Evolutionary conservation across 2,797 vertebrate species (phyloP).

Genomic region (Arnoldichthys spilopterus): DNA sequence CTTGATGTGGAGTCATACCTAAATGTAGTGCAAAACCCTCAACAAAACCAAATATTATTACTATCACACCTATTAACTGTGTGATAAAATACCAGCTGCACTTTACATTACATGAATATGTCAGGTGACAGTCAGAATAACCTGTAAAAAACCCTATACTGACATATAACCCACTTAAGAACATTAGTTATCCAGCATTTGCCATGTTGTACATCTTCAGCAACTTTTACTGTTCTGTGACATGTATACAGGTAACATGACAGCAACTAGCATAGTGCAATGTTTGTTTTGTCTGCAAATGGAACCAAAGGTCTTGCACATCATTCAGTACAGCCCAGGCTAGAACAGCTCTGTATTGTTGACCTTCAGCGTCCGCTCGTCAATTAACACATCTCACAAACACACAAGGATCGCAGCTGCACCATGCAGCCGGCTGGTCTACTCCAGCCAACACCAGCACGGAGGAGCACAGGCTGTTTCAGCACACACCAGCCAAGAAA

Average conservation of each 20-base stretch:
- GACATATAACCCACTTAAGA: no score
- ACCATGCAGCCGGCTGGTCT: slow-evolving; percentile 48
- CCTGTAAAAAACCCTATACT: no score
- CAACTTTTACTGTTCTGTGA: background rate
- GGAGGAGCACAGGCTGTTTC: slow-evolving; percentile 9
- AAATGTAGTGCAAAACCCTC: background rate
- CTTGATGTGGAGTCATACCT: background rate
- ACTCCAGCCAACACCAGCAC: slow-evolving; percentile 39
- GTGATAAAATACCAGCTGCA: background rate
- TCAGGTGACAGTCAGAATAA: background rate
- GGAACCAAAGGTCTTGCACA: slow-evolving; percentile 30
- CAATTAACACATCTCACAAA: slow-evolving; percentile 58
- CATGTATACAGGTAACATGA: slow-evolving; percentile 4
- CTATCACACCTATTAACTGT: background rate
- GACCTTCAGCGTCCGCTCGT: slow-evolving; percentile 55
- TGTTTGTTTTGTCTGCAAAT: slow-evolving; percentile 45
- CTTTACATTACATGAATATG: background rate
- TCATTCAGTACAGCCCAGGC: slow-evolving; percentile 48
- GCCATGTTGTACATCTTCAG: background rate
- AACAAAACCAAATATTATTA: background rate
- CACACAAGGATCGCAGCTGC: slow-evolving; percentile 59
- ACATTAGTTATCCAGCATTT: background rate
- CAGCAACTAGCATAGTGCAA: background rate
- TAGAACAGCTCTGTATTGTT: slow-evolving; percentile 45
- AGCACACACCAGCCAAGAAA: slow-evolving; percentile 1